Evolutionary conservation across 1,140 invertebrate species (phyloP).

Genomic region (Diorhabda carinulata): DNA sequence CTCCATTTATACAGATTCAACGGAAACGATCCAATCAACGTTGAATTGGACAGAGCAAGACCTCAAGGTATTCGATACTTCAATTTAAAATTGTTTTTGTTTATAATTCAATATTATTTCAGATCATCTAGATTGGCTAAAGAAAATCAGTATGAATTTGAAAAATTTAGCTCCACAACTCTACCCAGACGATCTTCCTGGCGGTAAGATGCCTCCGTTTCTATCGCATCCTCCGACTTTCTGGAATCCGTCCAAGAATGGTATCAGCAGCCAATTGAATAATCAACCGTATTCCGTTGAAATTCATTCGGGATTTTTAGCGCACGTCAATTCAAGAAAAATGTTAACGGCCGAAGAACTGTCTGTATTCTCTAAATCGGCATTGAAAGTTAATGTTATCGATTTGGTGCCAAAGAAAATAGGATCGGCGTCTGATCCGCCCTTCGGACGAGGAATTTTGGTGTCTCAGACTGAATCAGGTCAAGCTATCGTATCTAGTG

Average conservation of each 20-base stretch:
- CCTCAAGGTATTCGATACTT: slow-evolving; percentile 61
- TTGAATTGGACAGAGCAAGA: slow-evolving; percentile 65
- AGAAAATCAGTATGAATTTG: slow-evolving; percentile 79
- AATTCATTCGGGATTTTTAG: slow-evolving; percentile 75
- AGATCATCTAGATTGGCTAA: slow-evolving; percentile 83
- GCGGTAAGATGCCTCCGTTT: slow-evolving; percentile 58
- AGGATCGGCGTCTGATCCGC: slow-evolving; percentile 74
- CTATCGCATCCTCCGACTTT: slow-evolving; percentile 57
- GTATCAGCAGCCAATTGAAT: slow-evolving; percentile 50
- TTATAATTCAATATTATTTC: slow-evolving; percentile 40
- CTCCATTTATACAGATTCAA: slow-evolving; percentile 86
- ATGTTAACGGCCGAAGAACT: slow-evolving; percentile 69
- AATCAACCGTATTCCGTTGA: slow-evolving; percentile 56
- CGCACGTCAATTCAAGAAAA: slow-evolving; percentile 68
- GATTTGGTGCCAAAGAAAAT: slow-evolving; percentile 66
- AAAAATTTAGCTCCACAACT: slow-evolving; percentile 82
- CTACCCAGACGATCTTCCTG: slow-evolving; percentile 61
- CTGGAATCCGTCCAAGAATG: slow-evolving; percentile 54
- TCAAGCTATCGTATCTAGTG: slow-evolving; percentile 78
- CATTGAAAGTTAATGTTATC: slow-evolving; percentile 69
- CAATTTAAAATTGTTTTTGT: neutral
- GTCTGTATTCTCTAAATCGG: slow-evolving; percentile 68
- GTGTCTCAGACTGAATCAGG: slow-evolving; percentile 75
- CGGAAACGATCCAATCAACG: slow-evolving; percentile 90
- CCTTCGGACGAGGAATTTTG: slow-evolving; percentile 87